These are phyloP conservation scores for Dolichomitus sp. DNA, from an alignment of 2,888 invertebrate species.

Conservation along the genomic window DNA sequence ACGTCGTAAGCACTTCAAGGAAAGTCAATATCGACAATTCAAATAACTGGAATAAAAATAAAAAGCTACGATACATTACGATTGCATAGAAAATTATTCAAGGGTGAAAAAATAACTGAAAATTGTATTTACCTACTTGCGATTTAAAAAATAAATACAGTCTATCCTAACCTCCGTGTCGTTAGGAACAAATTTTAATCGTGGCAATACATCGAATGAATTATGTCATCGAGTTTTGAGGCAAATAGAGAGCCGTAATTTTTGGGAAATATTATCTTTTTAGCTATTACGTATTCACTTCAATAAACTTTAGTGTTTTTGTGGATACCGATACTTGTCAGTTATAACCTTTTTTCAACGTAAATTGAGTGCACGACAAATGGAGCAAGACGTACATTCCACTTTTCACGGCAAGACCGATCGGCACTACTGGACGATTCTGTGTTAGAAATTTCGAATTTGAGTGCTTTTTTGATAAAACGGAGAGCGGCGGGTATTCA, in stretches of 20 bases:
- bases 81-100: background rate
- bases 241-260: background rate
- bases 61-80: background rate
- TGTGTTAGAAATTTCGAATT: background rate
- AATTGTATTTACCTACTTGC: background rate
- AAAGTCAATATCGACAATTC: background rate
- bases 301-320: background rate
- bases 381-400: background rate
- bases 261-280: background rate
- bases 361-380: background rate
- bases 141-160: background rate
- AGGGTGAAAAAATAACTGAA: background rate
- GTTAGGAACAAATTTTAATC: background rate
- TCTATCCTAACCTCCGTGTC: constrained; percentile 44
- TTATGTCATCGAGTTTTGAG: constrained; percentile 5
- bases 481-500: background rate
- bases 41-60: background rate
- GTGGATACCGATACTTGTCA: constrained; percentile 6
- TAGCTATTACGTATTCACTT: background rate
- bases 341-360: background rate
- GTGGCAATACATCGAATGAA: background rate
- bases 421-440: background rate
- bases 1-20: constrained; percentile 7
- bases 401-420: background rate
- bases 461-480: background rate